Evolutionary conservation across 2,113 vertebrate genomes (phyloP).

Genomic region (Plecotus auritus): DNA sequence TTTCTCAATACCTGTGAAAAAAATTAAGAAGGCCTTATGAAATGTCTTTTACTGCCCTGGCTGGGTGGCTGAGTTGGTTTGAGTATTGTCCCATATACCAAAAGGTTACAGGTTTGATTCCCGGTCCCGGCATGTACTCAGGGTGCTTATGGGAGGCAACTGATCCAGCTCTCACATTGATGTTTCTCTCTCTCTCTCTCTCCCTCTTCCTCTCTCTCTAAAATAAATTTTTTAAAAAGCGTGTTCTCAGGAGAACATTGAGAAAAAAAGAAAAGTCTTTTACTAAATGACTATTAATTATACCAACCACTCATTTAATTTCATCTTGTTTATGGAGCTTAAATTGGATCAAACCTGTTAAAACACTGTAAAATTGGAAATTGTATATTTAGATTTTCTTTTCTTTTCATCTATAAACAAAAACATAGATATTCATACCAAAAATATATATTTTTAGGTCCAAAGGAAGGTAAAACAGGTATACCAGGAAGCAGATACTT

Average conservation of each 20-base stretch:
- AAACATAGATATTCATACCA: not conserved
- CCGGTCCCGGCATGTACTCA: not conserved
- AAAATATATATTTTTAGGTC: not conserved
- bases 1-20: not conserved
- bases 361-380: not conserved
- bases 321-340: not conserved
- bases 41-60: not conserved
- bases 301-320: not conserved
- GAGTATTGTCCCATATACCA: not conserved
- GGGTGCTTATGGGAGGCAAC: not conserved
- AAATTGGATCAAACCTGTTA: not conserved
- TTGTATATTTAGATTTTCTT: not conserved
- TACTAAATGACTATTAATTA: not conserved
- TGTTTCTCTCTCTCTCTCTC: not conserved
- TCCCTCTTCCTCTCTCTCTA: not conserved
- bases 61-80: not conserved
- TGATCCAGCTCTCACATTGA: not conserved
- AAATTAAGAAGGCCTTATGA: not conserved
- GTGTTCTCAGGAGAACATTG: not conserved
- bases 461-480: not conserved
- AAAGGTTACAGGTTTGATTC: not conserved
- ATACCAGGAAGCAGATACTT: not conserved
- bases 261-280: not conserved
- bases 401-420: not conserved
- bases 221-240: not conserved